A percentile compares a stretch with the other conserved stretches of the same genome.
These are phyloP conservation scores for Mirounga angustirostris DNA, from an alignment of 2,113 vertebrate genomes.

Conservation along the genomic window DNA sequence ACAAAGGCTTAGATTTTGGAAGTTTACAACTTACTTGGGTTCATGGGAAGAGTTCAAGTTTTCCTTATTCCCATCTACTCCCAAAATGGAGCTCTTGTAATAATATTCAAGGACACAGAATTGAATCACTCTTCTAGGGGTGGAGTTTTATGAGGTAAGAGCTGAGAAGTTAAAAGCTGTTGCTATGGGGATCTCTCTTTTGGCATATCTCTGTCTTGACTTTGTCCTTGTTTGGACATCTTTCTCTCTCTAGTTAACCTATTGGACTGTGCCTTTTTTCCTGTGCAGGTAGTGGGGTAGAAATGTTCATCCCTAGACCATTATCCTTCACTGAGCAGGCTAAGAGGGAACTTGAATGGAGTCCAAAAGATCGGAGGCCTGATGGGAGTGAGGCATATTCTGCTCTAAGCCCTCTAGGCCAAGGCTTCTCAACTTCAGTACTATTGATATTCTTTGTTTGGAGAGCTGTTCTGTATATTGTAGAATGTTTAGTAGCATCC, in stretches of 20 bases:
- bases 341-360: background rate
- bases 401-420: background rate
- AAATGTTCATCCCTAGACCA: background rate
- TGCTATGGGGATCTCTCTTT: slow-evolving; percentile 5
- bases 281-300: background rate
- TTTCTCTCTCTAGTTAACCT: background rate
- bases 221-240: background rate
- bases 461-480: background rate
- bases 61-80: background rate
- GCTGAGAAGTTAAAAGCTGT: background rate
- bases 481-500: slow-evolving; percentile 16
- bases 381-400: background rate
- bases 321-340: background rate
- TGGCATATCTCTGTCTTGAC: slow-evolving; percentile 30
- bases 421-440: background rate
- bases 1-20: background rate
- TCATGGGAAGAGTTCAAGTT: background rate
- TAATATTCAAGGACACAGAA: background rate
- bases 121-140: background rate
- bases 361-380: background rate
- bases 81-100: slow-evolving; percentile 1
- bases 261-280: background rate
- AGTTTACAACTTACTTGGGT: slow-evolving; percentile 4
- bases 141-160: background rate
- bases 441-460: background rate